Evolutionary conservation across 2,797 vertebrate species (phyloP), one percentile per base, ranked within the genome.

Genomic region (Characodon lateralis): DNA sequence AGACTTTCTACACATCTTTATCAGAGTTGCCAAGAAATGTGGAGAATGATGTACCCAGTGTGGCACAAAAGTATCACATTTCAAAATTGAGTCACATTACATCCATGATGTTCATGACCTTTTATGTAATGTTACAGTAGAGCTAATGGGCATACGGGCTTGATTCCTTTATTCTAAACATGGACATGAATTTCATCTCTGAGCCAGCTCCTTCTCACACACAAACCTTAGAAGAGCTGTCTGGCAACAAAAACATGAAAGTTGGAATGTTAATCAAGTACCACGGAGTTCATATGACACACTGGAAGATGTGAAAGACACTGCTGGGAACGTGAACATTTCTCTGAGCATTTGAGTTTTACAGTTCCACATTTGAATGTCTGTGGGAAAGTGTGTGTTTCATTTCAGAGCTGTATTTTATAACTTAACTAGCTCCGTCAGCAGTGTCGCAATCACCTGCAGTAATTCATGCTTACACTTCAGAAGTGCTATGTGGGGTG

Each of bases 221-320:
- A 61, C 66, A 77, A 72, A 71, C 50, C 58, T 78, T 55, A 46
- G 70, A 68, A 31, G 70, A 87, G 89, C 86, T 76, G 72, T 81
- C 77, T 91, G 87, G 77, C 71, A 80, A 66, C 59, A 71, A 41
- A 46, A 3, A 76, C 63, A 74, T 20, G 59, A 73, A 78, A 71
- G 72, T 2, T 76, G 82, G 70, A 87, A 82, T 75, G 28, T 20
- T 83, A 61, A 81, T 69, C 8, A 53, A 66, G 76, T 72, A 80
- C 89, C 82, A 81, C 26, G 7, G 81, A 83, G 89, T 90, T 88
- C 86, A 83, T 77, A 83, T 81, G 75, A 55, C 46, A 71, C 73
- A 81, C 28, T 74, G 26, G 14, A 61, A 75, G 24, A 82, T 61
- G 41, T 78, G 43, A 76, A 74, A 78, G 77, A 74, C 35, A 74